Percentiles rank a stretch among this genome's conserved stretches.
Conservation (phyloP, 2,888 invertebrate genomes). For the Villa cingulata region DNA sequence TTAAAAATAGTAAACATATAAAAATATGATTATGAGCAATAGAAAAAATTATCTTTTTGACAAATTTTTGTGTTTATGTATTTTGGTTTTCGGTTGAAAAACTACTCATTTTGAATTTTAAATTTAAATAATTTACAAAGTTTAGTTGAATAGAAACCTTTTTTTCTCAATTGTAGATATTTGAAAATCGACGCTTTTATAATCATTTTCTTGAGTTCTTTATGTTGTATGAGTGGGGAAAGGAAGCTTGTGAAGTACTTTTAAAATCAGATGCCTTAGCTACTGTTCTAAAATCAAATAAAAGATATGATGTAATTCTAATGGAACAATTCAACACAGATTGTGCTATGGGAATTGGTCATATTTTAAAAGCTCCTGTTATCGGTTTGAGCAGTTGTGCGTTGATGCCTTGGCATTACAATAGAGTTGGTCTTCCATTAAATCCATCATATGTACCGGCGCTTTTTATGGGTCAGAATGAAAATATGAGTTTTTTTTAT, state of each 20-base stretch:
- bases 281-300: conserved; percentile 26
- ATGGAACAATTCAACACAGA: conserved; percentile 59
- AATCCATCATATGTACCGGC: conserved; percentile 45
- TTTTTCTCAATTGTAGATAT: conserved; percentile 18
- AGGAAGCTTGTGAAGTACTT: conserved; percentile 26
- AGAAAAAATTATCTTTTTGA: too few species aligned
- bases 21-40: too few species aligned
- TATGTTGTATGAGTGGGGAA: conserved; percentile 29
- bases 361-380: conserved; percentile 48
- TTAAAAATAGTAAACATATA: background rate
- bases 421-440: conserved; percentile 43
- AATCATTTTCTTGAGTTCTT: conserved; percentile 29
- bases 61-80: too few species aligned
- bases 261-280: conserved; percentile 30
- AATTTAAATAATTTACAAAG: too few species aligned
- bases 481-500: conserved; percentile 34
- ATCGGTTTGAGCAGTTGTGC: conserved; percentile 43
- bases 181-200: conserved; percentile 27
- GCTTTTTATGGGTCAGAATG: conserved; percentile 38
- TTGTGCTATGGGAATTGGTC: conserved; percentile 51
- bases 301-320: conserved; percentile 52
- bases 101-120: too few species aligned
- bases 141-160: too few species aligned
- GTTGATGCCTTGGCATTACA: conserved; percentile 47
- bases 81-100: too few species aligned